Evolutionary conservation across 2,797 vertebrate species (phyloP), one percentile per base, ranked within the genome.

Genomic region (Adrianichthys oophorus): DNA sequence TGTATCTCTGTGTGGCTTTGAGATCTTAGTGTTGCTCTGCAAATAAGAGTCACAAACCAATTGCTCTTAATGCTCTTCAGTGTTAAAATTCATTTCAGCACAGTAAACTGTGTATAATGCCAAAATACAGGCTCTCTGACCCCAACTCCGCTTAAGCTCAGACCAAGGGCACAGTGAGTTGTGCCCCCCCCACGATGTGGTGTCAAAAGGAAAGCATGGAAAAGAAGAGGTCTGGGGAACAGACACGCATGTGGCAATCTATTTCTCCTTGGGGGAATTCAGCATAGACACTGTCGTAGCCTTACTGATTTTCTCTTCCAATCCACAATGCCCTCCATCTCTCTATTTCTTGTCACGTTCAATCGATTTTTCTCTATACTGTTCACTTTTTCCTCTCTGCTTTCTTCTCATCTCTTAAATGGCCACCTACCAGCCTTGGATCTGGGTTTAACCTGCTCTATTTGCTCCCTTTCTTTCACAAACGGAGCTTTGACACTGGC

Each of bases 61-160:
- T 74, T 64, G 78, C 82, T 82, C 71, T 76, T 85, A 89, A 85
- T 81, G 72, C 85, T 90, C 79, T 82, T 82, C 80, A 85, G 78
- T 53, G 55, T 72, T 19, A 84, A 69, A 83, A 88, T 87, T 83
- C 82, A 85, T 87, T 85, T 89, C 78, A 83, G 80, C 81, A 42
- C 59, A 78, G 71, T 32, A 85, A 80, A 76, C 78, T 80, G 77
- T 76, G 72, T 78, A 82, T 87, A 72, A 73, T 80, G 72, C 73
- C 80, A 83, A 80, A 87, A 78, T 64, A 79, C 85, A 79, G 85
- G 76, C 75, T 86, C 85, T 71, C 82, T 86, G 84, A 90, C 87
- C 86, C 80, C 78, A 78, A 87, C 87, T 84, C 79, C 76, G 68
- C 86, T 90, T 88, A 88, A 89, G 83, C 82, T 76, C 56, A 70